These are phyloP conservation scores for Dromas ardeola DNA, from an alignment of 2,113 vertebrate genomes.

Conservation along the genomic window DNA sequence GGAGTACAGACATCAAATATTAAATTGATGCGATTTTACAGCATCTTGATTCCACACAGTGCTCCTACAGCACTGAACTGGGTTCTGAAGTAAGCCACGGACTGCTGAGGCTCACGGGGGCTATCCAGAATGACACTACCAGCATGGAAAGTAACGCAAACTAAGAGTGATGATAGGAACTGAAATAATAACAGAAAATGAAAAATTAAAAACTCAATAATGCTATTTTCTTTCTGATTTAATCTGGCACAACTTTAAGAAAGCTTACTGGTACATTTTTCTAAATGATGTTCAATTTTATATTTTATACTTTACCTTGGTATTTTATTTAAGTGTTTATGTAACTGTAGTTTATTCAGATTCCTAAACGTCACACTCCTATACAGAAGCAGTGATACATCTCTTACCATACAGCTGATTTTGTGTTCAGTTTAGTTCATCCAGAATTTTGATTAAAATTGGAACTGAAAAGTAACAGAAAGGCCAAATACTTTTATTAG, in stretches of 20 bases:
- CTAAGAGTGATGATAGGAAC: background rate
- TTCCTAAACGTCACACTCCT: background rate
- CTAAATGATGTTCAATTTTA: background rate
- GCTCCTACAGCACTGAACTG: background rate
- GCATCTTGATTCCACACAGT: background rate
- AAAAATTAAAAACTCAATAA: background rate
- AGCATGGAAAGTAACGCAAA: background rate
- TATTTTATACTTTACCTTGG: background rate
- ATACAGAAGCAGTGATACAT: background rate
- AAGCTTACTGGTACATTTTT: background rate
- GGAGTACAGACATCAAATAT: slow-evolving; percentile 1
- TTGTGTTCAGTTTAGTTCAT: background rate
- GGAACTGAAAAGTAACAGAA: background rate
- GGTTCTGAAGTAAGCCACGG: background rate
- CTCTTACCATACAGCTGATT: accelerated
- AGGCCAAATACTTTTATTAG: background rate
- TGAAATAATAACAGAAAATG: accelerated
- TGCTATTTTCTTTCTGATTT: background rate
- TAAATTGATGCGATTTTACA: background rate
- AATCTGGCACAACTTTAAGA: background rate
- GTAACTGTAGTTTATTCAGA: background rate
- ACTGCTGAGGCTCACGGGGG: background rate
- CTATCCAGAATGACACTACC: background rate
- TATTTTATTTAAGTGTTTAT: background rate
- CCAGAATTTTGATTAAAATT: background rate